Evolutionary conservation across 2,113 vertebrate genomes (phyloP).

Genomic region (Carollia perspicillata): DNA sequence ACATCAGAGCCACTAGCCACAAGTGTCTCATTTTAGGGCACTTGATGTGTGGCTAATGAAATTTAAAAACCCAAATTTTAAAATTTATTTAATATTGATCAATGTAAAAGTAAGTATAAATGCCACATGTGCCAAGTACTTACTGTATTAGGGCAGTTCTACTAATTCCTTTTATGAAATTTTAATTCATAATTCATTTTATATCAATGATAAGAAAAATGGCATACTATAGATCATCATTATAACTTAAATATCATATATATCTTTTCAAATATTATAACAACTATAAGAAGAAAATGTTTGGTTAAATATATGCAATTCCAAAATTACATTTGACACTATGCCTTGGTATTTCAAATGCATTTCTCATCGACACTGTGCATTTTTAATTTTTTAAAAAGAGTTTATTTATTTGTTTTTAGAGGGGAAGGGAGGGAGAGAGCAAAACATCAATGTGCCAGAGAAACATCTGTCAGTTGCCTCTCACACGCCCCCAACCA

Average conservation of each 20-base stretch:
- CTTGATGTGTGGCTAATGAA: background rate
- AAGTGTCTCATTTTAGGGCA: background rate
- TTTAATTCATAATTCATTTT: constrained; percentile 2
- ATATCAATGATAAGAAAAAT: background rate
- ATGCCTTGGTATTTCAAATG: background rate
- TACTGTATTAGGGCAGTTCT: background rate
- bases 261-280: background rate
- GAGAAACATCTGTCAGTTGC: no score
- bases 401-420: background rate
- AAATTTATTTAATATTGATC: background rate
- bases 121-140: background rate
- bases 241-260: background rate
- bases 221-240: background rate
- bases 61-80: background rate
- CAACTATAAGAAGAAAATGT: background rate
- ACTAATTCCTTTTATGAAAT: background rate
- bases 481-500: no score
- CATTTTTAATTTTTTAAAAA: background rate
- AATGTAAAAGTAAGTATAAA: background rate
- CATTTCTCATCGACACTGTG: background rate
- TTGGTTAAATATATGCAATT: background rate
- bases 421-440: no score
- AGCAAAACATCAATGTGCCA: no score
- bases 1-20: background rate
- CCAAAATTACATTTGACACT: background rate